Evolutionary conservation across 2,888 invertebrate species (phyloP).

Genomic region (Ochropacha duplaris): DNA sequence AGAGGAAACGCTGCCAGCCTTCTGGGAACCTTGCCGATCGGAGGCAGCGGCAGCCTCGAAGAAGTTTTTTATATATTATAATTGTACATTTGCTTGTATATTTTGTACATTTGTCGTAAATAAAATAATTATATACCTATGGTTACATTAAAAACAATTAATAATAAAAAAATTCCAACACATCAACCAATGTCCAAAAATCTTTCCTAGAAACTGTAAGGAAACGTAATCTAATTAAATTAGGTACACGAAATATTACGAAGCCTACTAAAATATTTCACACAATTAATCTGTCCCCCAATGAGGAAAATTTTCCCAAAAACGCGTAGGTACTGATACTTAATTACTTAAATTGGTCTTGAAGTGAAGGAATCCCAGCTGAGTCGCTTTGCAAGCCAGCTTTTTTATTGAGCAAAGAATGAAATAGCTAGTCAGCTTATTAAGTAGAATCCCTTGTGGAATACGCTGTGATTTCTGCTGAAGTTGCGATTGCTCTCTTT

Average conservation of each 20-base stretch:
- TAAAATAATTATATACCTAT: no score
- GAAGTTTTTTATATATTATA: no score
- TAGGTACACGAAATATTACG: not conserved
- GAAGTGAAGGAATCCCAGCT: constrained; percentile 3
- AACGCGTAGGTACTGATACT: constrained; percentile 3
- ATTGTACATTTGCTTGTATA: no score
- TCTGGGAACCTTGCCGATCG: no score
- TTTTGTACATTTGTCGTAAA: no score
- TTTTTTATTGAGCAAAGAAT: constrained; percentile 16
- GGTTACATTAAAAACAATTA: no score
- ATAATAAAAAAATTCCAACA: not conserved
- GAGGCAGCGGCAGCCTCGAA: no score
- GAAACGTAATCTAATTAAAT: not conserved
- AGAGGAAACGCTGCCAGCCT: no score
- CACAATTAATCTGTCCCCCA: constrained; percentile 1
- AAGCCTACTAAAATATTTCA: not conserved
- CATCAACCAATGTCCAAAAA: not conserved
- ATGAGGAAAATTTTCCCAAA: constrained; percentile 3
- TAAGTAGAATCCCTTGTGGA: constrained; percentile 20
- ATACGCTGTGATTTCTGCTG: constrained; percentile 15
- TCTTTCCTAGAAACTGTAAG: not conserved
- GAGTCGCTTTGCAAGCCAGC: not conserved
- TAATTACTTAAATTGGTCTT: constrained; percentile 10
- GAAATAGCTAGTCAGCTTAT: constrained; percentile 30
- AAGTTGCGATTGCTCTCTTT: not conserved